Evolutionary conservation across 2,113 vertebrate genomes (phyloP).

Genomic region (Paedocypris sp.): DNA sequence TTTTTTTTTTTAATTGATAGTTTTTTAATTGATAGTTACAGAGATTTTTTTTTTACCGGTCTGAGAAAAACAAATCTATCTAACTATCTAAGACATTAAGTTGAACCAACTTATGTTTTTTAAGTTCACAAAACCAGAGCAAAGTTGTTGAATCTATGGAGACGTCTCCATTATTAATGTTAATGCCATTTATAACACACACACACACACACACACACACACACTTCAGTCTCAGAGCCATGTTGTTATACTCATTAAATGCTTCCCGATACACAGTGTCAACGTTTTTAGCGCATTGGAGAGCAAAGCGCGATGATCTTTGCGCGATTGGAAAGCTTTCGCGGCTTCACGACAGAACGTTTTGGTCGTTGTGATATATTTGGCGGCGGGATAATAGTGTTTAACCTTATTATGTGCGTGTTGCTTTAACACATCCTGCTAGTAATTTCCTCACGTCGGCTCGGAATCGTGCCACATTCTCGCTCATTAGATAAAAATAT

Average conservation of each 20-base stretch:
- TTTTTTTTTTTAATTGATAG: too few species aligned
- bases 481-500: not conserved
- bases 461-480: not conserved
- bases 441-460: not conserved
- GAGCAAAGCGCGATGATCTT: not conserved
- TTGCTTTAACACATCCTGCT: not conserved
- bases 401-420: not conserved
- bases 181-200: too few species aligned
- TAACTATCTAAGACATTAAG: too few species aligned
- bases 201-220: too few species aligned
- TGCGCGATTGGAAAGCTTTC: not conserved
- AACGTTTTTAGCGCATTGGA: not conserved
- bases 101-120: too few species aligned
- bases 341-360: not conserved
- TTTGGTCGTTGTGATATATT: not conserved
- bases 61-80: too few species aligned
- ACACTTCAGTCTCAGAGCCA: too few species aligned
- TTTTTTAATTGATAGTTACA: too few species aligned
- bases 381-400: not conserved
- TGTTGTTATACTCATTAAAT: constrained; percentile 7
- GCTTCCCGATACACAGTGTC: not conserved
- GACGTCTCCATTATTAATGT: too few species aligned
- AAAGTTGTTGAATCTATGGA: too few species aligned
- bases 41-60: too few species aligned
- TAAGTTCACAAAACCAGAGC: too few species aligned